phyloP scores from a whole-genome alignment of 92 coral and sea anemone species.

The Anthopleura xanthogrammica region DNA sequence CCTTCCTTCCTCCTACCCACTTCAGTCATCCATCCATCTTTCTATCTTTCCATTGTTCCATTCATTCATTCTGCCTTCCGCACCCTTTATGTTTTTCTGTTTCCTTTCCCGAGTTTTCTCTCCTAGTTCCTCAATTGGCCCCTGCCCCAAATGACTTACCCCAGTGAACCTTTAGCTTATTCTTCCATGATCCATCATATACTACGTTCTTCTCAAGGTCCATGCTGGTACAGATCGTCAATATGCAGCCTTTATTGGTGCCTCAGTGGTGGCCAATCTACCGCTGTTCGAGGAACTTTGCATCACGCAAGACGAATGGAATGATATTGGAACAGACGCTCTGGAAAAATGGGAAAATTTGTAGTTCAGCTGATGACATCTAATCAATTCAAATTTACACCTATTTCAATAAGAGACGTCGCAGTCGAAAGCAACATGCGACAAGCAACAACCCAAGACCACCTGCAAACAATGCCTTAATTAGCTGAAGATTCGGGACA shows the following conservation, averaged over 20 bases:
- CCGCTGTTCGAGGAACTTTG: conserved; percentile 86
- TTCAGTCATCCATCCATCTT: background rate
- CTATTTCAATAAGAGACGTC: no score
- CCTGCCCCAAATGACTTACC: no score
- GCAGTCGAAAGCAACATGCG: no score
- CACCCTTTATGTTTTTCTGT: background rate
- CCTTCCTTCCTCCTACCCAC: background rate
- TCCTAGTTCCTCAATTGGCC: no score
- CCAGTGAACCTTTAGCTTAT: no score
- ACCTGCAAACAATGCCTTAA: no score
- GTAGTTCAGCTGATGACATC: conserved; percentile 9
- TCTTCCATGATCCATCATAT: no score
- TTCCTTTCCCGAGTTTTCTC: no score
- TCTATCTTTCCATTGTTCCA: background rate
- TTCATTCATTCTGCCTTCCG: no score
- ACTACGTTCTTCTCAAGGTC: conserved; percentile 36
- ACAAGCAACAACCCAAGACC: no score
- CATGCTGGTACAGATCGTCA: conserved; percentile 95
- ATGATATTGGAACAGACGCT: conserved; percentile 76
- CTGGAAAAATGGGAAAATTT: conserved; percentile 75
- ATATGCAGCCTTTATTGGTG: conserved; percentile 89
- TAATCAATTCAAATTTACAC: background rate
- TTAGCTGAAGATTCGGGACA: no score
- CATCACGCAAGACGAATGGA: conserved; percentile 88
- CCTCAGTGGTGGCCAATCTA: conserved; percentile 92